phyloP scores from a whole-genome alignment of 2,113 vertebrate genomes.

The Aphelocoma coerulescens region DNA sequence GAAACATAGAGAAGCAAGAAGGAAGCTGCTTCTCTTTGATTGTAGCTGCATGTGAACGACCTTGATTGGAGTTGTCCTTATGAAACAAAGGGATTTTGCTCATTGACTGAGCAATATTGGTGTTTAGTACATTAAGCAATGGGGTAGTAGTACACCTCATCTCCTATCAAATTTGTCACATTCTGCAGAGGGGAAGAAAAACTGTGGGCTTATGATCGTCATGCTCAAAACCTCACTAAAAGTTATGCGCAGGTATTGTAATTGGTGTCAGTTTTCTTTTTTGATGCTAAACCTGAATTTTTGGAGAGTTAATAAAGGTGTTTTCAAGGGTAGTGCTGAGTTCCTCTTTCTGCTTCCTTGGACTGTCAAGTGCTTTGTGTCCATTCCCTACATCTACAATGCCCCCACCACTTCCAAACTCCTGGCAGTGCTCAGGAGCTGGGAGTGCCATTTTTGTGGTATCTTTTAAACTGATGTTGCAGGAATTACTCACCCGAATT shows the following conservation, averaged over 20 bases:
- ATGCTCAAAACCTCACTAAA: not conserved
- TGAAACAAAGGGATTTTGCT: not conserved
- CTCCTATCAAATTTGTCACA: not conserved
- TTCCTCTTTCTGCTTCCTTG: not conserved
- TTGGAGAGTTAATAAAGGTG: constrained; percentile 26
- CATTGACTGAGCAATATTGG: not conserved
- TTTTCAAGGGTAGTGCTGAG: constrained; percentile 18
- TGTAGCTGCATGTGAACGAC: not conserved
- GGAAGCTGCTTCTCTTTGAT: not conserved
- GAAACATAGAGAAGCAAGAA: not conserved
- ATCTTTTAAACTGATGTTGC: not conserved
- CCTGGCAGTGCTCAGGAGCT: not conserved
- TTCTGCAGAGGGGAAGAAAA: not conserved
- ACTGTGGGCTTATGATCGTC: not conserved
- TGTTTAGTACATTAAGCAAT: constrained; percentile 6
- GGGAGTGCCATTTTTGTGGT: not conserved
- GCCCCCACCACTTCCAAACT: not conserved
- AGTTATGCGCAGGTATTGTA: not conserved
- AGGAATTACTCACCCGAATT: not conserved
- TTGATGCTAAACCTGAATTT: not conserved
- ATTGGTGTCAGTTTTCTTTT: not conserved
- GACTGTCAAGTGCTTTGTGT: not conserved
- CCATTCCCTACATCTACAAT: not conserved
- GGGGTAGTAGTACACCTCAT: not conserved
- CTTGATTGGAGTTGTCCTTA: not conserved